Base-by-base conservation (phyloP, 1,140 invertebrate species). In the Lasioglossum baleicum region DNA sequence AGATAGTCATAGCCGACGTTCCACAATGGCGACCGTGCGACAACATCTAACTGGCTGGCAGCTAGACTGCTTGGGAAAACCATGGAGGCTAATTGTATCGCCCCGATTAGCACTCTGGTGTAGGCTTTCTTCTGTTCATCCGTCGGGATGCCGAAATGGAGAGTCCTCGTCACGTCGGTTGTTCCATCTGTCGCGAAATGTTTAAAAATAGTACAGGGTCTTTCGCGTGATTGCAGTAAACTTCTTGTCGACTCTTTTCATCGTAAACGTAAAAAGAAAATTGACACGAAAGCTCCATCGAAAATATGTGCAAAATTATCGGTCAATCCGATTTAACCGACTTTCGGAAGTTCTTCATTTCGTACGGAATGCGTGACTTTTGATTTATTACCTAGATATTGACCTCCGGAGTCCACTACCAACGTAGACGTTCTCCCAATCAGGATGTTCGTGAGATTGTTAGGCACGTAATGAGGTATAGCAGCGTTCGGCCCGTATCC, bases 101-200 rank as follows among this genome's bases (percentile, higher is more conserved):
- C 95, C 0, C 97, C 97, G 58, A 97, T 97, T n/a, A 99, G 91
- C 2, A 99, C 98, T 71, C 96, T 95, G 0, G 98, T 99, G 91
- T 98, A 99, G 8, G 96, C 96, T 83, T 96, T 95, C 78, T 95
- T 95, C 91, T 98, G 95, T 65, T 96, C 94, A 0, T 93, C 89
- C 0, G 96, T 96, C 1, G 98, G 97, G 20, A 92, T 93, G 1
- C 98, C 98, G 89, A 97, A 97, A 92, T 98, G 97, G 10, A 99
- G 92, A 0, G 98, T 99, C 77, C 98, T 94, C 0, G 98, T 98
- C 0, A 99, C 96, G 89, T 99, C 97, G 0, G 98, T 99, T 2
- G 98, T 99, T 56, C 98, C 98, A 93, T 98, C 97, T 94, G 78
- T 10, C 84, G 90, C 15, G 0, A 53, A 53, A 53, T 15, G 17